phyloP scores from a whole-genome alignment of 2,113 vertebrate species.

The Pithys albifrons region DNA sequence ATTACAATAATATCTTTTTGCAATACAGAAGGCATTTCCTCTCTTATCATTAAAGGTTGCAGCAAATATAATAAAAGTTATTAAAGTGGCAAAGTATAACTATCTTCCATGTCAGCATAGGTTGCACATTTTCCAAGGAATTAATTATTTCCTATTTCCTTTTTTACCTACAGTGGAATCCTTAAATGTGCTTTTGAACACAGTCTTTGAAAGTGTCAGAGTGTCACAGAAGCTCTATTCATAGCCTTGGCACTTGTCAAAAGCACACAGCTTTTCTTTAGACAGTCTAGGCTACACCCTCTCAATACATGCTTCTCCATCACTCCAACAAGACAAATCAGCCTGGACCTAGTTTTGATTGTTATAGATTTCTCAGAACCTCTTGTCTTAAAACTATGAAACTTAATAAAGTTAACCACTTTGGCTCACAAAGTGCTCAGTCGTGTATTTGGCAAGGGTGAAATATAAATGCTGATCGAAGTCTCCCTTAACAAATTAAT shows the following conservation, averaged over 20 bases:
- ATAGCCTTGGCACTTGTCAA: not conserved
- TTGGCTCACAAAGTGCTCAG: not conserved
- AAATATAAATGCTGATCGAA: not conserved
- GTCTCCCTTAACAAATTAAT: not conserved
- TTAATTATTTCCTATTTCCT: not conserved
- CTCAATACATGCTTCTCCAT: not conserved
- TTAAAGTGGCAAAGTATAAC: not conserved
- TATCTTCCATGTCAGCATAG: not conserved
- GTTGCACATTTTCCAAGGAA: not conserved
- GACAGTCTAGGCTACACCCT: not conserved
- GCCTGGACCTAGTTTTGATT: not conserved
- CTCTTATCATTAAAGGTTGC: not conserved
- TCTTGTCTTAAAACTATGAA: not conserved
- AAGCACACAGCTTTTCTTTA: not conserved
- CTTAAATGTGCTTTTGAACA: not conserved
- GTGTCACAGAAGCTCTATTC: not conserved
- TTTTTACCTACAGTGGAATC: not conserved
- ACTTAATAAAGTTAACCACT: not conserved
- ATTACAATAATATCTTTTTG: not conserved
- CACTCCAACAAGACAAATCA: not conserved
- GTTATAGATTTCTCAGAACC: not conserved
- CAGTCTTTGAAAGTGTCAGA: not conserved
- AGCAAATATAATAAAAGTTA: not conserved
- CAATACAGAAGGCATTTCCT: not conserved
- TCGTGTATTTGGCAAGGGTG: not conserved